These are phyloP conservation scores for Tiphia femorata DNA, from an alignment of 2,888 invertebrate genomes.

Conservation along the genomic window DNA sequence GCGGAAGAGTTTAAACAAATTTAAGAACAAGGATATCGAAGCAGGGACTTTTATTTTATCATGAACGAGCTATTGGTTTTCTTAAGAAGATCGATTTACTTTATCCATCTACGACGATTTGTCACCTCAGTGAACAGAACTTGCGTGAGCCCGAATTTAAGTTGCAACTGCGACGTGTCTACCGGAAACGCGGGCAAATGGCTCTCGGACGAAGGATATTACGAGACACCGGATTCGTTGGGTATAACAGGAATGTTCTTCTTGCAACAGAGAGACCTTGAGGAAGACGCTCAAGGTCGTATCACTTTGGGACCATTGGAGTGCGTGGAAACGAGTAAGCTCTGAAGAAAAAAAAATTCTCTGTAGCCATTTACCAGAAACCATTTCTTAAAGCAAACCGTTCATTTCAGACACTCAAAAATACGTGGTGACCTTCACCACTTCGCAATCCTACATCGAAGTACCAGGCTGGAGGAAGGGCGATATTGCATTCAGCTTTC, in stretches of 20 bases:
- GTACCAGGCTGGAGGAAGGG: slow-evolving; percentile 95
- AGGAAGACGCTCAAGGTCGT: slow-evolving; percentile 86
- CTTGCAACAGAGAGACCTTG: slow-evolving; percentile 85
- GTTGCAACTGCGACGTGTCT: slow-evolving; percentile 92
- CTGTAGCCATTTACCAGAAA: too few relatives aligned
- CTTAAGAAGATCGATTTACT: too few relatives aligned
- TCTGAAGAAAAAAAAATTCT: neutral
- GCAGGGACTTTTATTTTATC: too few relatives aligned
- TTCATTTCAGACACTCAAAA: slow-evolving; percentile 83
- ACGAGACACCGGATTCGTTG: slow-evolving; percentile 83
- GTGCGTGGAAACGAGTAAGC: slow-evolving; percentile 94
- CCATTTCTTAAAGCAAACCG: neutral
- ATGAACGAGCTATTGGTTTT: too few relatives aligned
- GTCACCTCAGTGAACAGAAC: slow-evolving; percentile 77
- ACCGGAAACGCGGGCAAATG: slow-evolving; percentile 89
- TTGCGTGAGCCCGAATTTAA: slow-evolving; percentile 84
- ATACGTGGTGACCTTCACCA: slow-evolving; percentile 94
- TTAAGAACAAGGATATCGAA: too few relatives aligned
- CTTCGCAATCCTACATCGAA: slow-evolving; percentile 91
- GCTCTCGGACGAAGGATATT: slow-evolving; percentile 90
- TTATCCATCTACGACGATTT: too few relatives aligned
- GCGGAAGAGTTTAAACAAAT: too few relatives aligned
- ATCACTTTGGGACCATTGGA: slow-evolving; percentile 92
- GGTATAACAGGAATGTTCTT: slow-evolving; percentile 94
- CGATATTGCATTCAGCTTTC: slow-evolving; percentile 92